Evolutionary conservation across 2,888 invertebrate species (phyloP).

Genomic region (Eupithecia inturbata): DNA sequence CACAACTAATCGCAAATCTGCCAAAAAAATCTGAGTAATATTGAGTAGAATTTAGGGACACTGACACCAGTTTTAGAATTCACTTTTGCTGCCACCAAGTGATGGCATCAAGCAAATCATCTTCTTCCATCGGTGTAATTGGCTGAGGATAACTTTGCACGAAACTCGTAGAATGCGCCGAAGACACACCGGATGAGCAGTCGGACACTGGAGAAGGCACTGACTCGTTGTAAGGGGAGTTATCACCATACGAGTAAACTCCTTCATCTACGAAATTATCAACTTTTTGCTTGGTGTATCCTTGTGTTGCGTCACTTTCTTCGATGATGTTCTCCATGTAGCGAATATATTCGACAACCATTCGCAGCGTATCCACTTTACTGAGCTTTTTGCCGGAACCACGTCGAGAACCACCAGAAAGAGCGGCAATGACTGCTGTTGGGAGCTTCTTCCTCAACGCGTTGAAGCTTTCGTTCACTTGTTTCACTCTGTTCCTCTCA

Average conservation of each 20-base stretch:
- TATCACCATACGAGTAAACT: slow-evolving; percentile 64
- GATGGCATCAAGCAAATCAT: slow-evolving; percentile 92
- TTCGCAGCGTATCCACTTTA: slow-evolving; percentile 94
- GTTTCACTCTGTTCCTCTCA: slow-evolving; percentile 96
- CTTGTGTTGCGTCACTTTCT: slow-evolving; percentile 85
- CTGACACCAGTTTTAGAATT: slow-evolving; percentile 33
- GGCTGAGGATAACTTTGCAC: slow-evolving; percentile 62
- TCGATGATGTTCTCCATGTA: slow-evolving; percentile 91
- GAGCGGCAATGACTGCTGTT: slow-evolving; percentile 88
- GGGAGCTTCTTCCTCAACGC: slow-evolving; percentile 94
- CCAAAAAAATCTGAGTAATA: not conserved
- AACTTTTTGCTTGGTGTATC: slow-evolving; percentile 51
- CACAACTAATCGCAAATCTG: not conserved
- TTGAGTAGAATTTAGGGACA: slow-evolving; percentile 1
- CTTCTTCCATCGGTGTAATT: slow-evolving; percentile 90
- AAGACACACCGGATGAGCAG: slow-evolving; percentile 84
- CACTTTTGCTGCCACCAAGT: slow-evolving; percentile 90
- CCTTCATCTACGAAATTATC: slow-evolving; percentile 65
- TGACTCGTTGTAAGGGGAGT: slow-evolving; percentile 77
- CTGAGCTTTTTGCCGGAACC: slow-evolving; percentile 93
- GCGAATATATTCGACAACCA: slow-evolving; percentile 96
- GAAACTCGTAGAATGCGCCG: slow-evolving; percentile 65
- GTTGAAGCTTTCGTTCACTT: slow-evolving; percentile 96
- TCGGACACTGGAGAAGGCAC: slow-evolving; percentile 88
- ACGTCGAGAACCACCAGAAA: slow-evolving; percentile 86